These are phyloP conservation scores for Rhopalosiphum maidis DNA, from an alignment of 1,140 invertebrate species.

Conservation along the genomic window DNA sequence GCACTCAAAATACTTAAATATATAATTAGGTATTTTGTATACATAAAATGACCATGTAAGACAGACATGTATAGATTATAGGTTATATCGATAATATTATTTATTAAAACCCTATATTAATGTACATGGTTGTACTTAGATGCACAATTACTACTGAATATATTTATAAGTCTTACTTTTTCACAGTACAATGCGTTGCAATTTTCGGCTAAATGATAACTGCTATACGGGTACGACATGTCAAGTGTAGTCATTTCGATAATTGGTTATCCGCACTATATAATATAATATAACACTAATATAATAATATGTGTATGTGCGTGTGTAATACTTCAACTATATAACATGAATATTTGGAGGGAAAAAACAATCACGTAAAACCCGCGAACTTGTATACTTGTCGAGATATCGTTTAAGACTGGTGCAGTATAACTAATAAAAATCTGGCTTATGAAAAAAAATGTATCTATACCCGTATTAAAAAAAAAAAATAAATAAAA, in stretches of 20 bases:
- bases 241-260: constrained; percentile 49
- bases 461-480: constrained; percentile 15
- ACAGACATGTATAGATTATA: background rate
- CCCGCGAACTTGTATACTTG: constrained; percentile 46
- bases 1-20: background rate
- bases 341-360: background rate
- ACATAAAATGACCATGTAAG: background rate
- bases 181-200: constrained; percentile 48
- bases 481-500: constrained; percentile 28
- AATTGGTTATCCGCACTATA: background rate
- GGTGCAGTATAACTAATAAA: background rate
- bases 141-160: background rate
- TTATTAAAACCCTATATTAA: background rate
- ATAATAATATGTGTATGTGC: background rate
- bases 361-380: constrained; percentile 1
- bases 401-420: constrained; percentile 46
- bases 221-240: constrained; percentile 42
- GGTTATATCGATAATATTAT: background rate
- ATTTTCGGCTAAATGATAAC: constrained; percentile 25
- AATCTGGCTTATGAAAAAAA: constrained; percentile 15
- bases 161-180: constrained; percentile 31
- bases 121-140: background rate
- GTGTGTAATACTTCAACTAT: background rate
- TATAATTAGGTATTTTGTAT: background rate
- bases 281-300: background rate